These are phyloP conservation scores for Craterocephalus amniculus DNA, from an alignment of 2,797 vertebrate genomes.

Conservation along the genomic window DNA sequence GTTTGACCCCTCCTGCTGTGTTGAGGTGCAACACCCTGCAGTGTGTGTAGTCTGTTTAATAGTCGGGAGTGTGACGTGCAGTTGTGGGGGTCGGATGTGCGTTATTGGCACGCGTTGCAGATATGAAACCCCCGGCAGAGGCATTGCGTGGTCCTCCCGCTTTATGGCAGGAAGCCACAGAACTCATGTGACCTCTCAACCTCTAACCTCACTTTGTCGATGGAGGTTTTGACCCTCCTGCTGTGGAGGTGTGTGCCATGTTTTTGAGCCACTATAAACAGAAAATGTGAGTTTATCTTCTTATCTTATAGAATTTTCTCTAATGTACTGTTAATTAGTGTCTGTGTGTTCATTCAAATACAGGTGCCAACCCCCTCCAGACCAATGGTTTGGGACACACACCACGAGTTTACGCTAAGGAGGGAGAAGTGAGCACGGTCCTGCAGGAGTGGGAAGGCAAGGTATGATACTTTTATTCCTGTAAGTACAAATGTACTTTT, in stretches of 20 bases:
- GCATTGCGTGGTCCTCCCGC: conserved; percentile 42
- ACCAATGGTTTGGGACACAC: conserved; percentile 92
- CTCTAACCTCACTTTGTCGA: conserved; percentile 24
- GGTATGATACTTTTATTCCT: conserved; percentile 73
- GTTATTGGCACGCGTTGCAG: conserved; percentile 66
- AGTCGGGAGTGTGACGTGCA: conserved; percentile 34
- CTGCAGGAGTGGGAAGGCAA: conserved; percentile 88
- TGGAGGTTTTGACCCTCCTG: conserved; percentile 49
- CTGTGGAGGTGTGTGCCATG: conserved; percentile 34
- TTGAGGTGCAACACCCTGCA: conserved; percentile 53
- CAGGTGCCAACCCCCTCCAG: conserved; percentile 93
- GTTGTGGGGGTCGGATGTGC: conserved; percentile 51
- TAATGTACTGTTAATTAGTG: conserved; percentile 1
- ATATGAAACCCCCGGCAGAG: conserved; percentile 68
- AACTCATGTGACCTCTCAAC: conserved; percentile 64
- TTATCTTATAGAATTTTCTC: background rate
- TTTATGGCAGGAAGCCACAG: conserved; percentile 54
- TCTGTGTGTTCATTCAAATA: conserved; percentile 16
- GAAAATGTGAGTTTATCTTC: background rate
- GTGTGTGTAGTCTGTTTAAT: conserved; percentile 48
- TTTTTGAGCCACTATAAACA: conserved; percentile 3
- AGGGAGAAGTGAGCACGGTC: conserved; percentile 87
- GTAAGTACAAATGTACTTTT: conserved; percentile 1
- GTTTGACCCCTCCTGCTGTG: conserved; percentile 49
- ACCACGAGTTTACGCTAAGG: conserved; percentile 89